Evolutionary conservation across 2,797 vertebrate species (phyloP).

Genomic region (Acestrorhynchus altus): DNA sequence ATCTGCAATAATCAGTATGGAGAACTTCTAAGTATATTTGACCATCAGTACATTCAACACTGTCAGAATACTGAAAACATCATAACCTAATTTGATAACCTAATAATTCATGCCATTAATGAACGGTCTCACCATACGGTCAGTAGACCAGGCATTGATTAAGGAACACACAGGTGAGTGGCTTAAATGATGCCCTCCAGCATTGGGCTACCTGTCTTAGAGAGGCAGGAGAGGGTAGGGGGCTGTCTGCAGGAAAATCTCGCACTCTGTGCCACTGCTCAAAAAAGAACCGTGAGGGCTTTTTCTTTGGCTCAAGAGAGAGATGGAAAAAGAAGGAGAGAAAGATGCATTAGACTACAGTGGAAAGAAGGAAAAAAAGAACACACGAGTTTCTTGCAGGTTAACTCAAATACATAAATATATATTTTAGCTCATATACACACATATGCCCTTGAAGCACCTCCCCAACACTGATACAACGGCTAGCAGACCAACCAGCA

Average conservation of each 20-base stretch:
- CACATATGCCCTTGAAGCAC: too few species aligned
- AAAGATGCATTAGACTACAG: conserved; percentile 28
- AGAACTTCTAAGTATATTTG: too few species aligned
- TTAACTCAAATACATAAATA: too few species aligned
- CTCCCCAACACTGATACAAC: too few species aligned
- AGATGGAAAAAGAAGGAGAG: conserved; percentile 55
- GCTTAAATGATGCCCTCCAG: neutral
- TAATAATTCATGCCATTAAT: neutral
- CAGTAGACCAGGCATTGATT: neutral
- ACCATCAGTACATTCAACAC: too few species aligned
- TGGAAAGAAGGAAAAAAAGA: conserved; percentile 32
- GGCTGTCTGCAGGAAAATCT: conserved; percentile 78
- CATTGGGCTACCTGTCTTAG: conserved; percentile 87
- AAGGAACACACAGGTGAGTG: conserved; percentile 28
- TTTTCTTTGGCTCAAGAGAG: conserved; percentile 80
- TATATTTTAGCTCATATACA: too few species aligned
- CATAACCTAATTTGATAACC: too few species aligned
- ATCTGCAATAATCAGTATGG: too few species aligned
- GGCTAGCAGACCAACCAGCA: too few species aligned
- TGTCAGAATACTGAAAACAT: too few species aligned
- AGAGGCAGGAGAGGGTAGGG: conserved; percentile 81
- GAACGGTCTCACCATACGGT: neutral
- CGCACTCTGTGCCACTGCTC: conserved; percentile 87
- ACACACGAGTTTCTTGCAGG: neutral
- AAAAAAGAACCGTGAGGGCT: conserved; percentile 85